Conservation (phyloP, 1,140 invertebrate genomes). For the Babylonia areolata region DNA sequence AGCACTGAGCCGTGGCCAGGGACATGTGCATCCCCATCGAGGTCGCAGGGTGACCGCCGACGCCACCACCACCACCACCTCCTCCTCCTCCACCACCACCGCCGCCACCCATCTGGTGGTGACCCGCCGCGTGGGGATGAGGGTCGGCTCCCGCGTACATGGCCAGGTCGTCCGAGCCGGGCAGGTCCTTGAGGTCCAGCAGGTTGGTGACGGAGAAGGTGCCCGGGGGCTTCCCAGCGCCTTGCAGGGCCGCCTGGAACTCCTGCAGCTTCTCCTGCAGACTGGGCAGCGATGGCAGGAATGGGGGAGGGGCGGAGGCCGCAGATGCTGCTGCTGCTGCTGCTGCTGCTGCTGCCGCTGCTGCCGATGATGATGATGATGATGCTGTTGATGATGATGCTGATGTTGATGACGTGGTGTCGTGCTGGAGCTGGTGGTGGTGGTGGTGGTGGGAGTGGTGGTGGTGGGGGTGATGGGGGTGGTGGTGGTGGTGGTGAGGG, state of each 20-base stretch:
- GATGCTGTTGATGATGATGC: neutral
- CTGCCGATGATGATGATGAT: neutral
- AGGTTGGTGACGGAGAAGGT: slow-evolving; percentile 66
- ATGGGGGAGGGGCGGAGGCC: neutral
- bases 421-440: neutral
- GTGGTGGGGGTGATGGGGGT: slow-evolving; percentile 12
- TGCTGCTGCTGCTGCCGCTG: slow-evolving; percentile 5
- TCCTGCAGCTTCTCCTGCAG: slow-evolving; percentile 64
- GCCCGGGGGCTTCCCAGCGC: slow-evolving; percentile 40
- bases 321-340: neutral
- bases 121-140: slow-evolving; percentile 43
- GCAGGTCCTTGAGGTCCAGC: slow-evolving; percentile 64
- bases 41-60: neutral
- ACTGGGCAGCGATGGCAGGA: slow-evolving; percentile 24
- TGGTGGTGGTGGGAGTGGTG: neutral
- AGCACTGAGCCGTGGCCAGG: slow-evolving; percentile 10
- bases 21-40: slow-evolving; percentile 26
- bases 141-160: slow-evolving; percentile 64
- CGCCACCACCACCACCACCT: neutral
- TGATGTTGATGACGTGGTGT: no score
- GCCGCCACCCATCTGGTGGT: neutral
- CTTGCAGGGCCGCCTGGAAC: slow-evolving; percentile 61
- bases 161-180: slow-evolving; percentile 58
- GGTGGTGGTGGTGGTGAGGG: slow-evolving; percentile 32
- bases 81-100: neutral